These are phyloP conservation scores for Siniperca obscura DNA, from an alignment of 2,797 vertebrate species.

Conservation along the genomic window DNA sequence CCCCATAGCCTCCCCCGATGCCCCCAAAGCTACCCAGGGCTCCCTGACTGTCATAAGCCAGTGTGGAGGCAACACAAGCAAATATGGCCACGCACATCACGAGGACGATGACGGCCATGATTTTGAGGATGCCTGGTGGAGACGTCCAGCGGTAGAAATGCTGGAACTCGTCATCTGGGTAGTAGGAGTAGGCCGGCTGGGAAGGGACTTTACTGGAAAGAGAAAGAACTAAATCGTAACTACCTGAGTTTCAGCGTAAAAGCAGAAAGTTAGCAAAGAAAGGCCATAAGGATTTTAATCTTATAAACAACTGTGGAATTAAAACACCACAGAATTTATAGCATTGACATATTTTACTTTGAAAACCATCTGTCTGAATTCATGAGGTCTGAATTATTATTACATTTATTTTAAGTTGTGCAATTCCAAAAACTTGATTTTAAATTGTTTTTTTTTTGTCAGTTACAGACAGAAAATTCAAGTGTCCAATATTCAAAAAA, in stretches of 20 bases:
- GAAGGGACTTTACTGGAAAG: conserved; percentile 60
- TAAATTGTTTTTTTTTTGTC: no score
- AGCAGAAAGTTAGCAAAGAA: not conserved
- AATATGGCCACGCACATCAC: conserved; percentile 90
- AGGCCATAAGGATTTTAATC: not conserved
- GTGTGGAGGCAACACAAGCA: conserved; percentile 92
- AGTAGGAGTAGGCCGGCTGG: conserved; percentile 92
- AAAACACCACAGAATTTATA: not conserved
- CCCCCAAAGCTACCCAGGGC: conserved; percentile 80
- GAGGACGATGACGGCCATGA: conserved; percentile 86
- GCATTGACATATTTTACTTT: not conserved
- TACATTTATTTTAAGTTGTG: no score
- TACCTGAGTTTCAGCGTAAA: not conserved
- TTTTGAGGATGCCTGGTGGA: conserved; percentile 91
- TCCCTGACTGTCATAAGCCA: conserved; percentile 88
- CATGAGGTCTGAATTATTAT: no score
- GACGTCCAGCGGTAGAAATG: conserved; percentile 93
- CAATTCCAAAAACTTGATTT: no score
- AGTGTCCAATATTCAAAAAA: not conserved
- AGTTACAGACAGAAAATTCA: not conserved
- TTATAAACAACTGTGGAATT: not conserved
- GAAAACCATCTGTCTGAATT: not conserved
- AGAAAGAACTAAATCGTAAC: not conserved
- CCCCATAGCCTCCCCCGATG: conserved; percentile 23
- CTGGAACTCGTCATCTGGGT: conserved; percentile 92